Base-by-base conservation (phyloP, 2,888 invertebrate genomes). In the Epinotia ramella region DNA sequence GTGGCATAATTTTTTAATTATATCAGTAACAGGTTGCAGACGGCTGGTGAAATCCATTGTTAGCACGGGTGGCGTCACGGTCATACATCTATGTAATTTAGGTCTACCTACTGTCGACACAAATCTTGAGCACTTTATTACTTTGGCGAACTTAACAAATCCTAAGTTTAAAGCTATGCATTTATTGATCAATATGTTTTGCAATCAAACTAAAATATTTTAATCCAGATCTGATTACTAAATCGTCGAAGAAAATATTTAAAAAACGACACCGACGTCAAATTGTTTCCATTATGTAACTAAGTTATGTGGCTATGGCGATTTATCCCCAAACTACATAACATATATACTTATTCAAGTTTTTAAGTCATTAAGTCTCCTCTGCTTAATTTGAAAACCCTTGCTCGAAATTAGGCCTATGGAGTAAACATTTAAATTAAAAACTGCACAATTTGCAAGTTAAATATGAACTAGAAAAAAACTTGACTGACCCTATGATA, bases 1-100 rank as follows among this genome's bases (percentile, higher is more conserved):
- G 83, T 79, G 88, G 86, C 88, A 88, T 88, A 80, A 81, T 85
- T 87, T 86, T 87, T 87, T 87, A 87, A 89, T 89, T 86, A 82
- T 81, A 80, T 80, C 79, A 77, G 80, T 81, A 84, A 83, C 72
- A 76, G 73, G 79, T 77, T 78, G 75, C 79, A 53, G 70, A 80
- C 87, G 84, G 84, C 84, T 87, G 86, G 81, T 84, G 83, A 86
- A 83, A 82, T 78, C 83, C 83, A 88, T 88, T 90, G 89, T 89
- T 83, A 62, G 62, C 68, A 24, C 59, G 56, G n/a, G 13, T 69
- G 69, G 56, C 71, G 62, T 71, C 74, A 59, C 33, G 33, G 53
- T 60, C 66, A 18, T 68, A 62, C 33, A 44, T 60, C 40, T 66
- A 46, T 64, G 44, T 64, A 16, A 63, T 20, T 11, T 12, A 53